Evolutionary conservation across 2,888 invertebrate species (phyloP).

Genomic region (Drepanosiphum platanoidis): DNA sequence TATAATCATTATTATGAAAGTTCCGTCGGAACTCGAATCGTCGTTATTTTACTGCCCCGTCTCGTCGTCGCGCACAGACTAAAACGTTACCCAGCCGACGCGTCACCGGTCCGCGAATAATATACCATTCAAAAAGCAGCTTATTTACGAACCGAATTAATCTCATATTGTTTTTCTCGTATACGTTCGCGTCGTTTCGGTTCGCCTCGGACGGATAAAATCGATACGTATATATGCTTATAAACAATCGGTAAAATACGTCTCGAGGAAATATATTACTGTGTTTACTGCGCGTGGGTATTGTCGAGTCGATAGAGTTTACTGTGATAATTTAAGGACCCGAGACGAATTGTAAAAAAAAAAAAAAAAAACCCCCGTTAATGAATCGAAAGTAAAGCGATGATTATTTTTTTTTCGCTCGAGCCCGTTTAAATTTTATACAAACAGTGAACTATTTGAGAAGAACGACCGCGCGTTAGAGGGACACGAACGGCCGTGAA

Average conservation of each 20-base stretch:
- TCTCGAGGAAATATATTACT: neutral
- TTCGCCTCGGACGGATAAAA: neutral
- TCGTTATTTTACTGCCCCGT: no score
- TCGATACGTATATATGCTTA: neutral
- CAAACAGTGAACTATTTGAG: no score
- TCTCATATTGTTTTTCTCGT: neutral
- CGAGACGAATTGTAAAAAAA: neutral
- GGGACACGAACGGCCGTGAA: neutral
- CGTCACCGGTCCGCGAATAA: no score
- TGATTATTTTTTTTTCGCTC: neutral
- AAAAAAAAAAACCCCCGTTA: no score
- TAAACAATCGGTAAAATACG: neutral
- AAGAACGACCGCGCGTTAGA: no score
- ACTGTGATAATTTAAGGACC: neutral
- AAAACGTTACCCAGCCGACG: no score
- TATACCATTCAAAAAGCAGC: neutral
- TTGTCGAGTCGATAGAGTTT: neutral
- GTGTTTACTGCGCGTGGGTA: neutral
- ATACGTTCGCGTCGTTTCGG: neutral
- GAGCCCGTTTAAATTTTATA: no score
- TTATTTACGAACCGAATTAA: slow-evolving; percentile 8
- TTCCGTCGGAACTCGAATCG: no score
- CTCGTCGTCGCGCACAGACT: no score
- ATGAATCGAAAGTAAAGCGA: neutral
- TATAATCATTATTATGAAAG: no score